These are phyloP conservation scores for Pristionchus entomophagus DNA, from an alignment of 2,888 invertebrate species.

Conservation along the genomic window DNA sequence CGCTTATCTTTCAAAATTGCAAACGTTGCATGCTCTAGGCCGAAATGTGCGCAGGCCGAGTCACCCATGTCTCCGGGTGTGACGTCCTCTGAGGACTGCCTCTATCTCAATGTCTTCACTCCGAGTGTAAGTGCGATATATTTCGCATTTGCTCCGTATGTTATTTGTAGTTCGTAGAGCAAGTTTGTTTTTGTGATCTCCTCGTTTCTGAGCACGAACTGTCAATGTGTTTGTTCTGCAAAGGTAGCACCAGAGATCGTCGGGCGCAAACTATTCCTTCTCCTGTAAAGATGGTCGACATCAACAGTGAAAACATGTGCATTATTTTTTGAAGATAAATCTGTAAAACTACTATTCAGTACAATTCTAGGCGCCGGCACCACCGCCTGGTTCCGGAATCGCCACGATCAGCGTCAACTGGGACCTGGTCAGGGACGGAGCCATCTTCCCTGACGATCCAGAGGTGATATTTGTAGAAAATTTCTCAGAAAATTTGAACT, in stretches of 20 bases:
- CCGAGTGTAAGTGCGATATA: not conserved
- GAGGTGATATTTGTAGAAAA: no score
- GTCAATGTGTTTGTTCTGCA: not conserved
- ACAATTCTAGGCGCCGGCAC: not conserved
- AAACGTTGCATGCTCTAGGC: not conserved
- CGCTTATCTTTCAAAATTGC: not conserved
- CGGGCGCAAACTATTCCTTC: no score
- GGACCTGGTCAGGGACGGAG: not conserved
- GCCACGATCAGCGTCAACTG: not conserved
- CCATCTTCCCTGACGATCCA: not conserved
- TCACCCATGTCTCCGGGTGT: not conserved
- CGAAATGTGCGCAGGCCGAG: not conserved
- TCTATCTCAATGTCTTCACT: constrained; percentile 18
- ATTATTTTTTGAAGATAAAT: no score
- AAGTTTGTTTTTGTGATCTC: no score
- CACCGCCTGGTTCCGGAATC: not conserved
- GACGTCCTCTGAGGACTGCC: not conserved
- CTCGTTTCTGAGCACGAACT: no score
- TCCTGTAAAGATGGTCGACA: no score
- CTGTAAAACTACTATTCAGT: no score
- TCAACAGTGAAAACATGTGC: no score
- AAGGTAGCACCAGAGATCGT: no score
- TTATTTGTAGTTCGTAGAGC: no score
- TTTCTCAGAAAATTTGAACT: no score
- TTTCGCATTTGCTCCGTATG: no score